Conservation (phyloP, 2,888 invertebrate genomes). For the Hydropsyche betteni region DNA sequence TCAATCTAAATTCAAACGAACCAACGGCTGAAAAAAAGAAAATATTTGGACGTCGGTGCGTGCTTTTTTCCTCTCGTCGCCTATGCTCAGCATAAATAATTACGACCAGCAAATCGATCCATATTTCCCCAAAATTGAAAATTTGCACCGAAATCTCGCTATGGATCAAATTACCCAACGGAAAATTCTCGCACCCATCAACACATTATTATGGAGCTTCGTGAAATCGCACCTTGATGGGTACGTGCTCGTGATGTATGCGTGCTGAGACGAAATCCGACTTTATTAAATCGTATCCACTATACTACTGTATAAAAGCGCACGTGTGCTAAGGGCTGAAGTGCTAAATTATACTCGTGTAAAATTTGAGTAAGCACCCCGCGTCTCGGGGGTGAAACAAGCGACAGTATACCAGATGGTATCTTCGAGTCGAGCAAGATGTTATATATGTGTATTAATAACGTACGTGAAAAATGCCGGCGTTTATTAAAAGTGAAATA, state of each 20-base stretch:
- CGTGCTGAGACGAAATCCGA: neutral
- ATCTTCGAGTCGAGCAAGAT: neutral
- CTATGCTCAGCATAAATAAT: neutral
- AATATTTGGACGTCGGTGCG: neutral
- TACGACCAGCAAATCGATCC: neutral
- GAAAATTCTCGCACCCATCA: neutral
- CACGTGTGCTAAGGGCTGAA: slow-evolving; percentile 6
- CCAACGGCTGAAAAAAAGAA: neutral
- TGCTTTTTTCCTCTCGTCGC: neutral
- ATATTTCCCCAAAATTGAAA: neutral
- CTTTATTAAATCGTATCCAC: slow-evolving; percentile 25
- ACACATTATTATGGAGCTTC: neutral
- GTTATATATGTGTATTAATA: no score
- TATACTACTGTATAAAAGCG: neutral
- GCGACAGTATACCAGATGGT: slow-evolving; percentile 1
- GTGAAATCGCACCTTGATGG: neutral
- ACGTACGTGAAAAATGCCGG: no score
- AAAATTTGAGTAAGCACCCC: slow-evolving; percentile 7
- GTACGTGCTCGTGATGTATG: neutral
- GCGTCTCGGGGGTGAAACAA: slow-evolving; percentile 8
- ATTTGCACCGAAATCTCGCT: no score
- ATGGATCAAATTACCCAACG: no score
- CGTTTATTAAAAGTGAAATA: no score
- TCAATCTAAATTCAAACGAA: slow-evolving; percentile 27
- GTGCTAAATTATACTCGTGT: slow-evolving; percentile 22